A percentile compares a stretch with the other conserved stretches of the same genome.
These are phyloP conservation scores for Phaedon cochleariae DNA, from an alignment of 2,888 invertebrate genomes.

Conservation along the genomic window DNA sequence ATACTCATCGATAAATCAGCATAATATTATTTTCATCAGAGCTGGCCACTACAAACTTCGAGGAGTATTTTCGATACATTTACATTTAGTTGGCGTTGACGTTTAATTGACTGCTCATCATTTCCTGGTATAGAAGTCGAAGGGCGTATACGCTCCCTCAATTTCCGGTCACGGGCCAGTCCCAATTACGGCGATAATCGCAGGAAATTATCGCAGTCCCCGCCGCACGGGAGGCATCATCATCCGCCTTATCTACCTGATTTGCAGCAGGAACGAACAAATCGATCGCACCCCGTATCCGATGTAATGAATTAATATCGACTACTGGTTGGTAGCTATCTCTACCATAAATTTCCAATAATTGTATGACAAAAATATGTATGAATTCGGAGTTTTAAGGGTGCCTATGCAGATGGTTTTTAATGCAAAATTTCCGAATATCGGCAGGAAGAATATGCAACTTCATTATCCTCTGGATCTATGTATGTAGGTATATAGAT, in stretches of 20 bases:
- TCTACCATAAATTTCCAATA: too few relatives aligned
- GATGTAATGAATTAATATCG: too few relatives aligned
- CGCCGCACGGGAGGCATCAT: slow-evolving; percentile 41
- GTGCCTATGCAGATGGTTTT: too few relatives aligned
- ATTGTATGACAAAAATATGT: too few relatives aligned
- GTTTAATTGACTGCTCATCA: slow-evolving; percentile 62
- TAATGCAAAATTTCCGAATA: too few relatives aligned
- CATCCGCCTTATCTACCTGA: slow-evolving; percentile 58
- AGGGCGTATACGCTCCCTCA: slow-evolving; percentile 59
- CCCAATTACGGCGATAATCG: slow-evolving; percentile 61
- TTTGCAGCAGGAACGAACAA: slow-evolving; percentile 13
- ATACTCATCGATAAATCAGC: background rate
- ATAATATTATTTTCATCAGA: too few relatives aligned
- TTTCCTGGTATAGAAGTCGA: slow-evolving; percentile 61
- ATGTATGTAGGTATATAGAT: too few relatives aligned
- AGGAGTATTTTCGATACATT: slow-evolving; percentile 2
- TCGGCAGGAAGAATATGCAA: too few relatives aligned
- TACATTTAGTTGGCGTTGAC: slow-evolving; percentile 31
- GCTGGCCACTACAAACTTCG: background rate
- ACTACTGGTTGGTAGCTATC: too few relatives aligned
- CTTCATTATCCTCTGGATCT: too few relatives aligned
- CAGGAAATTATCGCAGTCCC: slow-evolving; percentile 63
- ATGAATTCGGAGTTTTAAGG: too few relatives aligned
- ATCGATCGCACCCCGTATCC: background rate
- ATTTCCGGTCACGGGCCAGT: slow-evolving; percentile 63